Base-by-base conservation (phyloP, 2,888 invertebrate species). In the Drosophila pseudotalamancana region DNA sequence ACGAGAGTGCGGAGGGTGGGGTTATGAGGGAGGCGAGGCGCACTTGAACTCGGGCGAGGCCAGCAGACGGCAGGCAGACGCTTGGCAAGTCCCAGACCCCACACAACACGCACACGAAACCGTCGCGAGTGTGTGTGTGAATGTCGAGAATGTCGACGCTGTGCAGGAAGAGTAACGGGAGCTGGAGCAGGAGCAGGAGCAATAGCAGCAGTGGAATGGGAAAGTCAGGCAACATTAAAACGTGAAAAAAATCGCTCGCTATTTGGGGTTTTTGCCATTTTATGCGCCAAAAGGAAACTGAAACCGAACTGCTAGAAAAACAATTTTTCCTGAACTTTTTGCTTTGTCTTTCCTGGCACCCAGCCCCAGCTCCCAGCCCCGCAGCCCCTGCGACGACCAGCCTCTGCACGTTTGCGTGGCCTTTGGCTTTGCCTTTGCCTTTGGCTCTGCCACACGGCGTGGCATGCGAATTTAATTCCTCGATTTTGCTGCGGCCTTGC, bases 401-500 rank as follows among this genome's bases (percentile, higher is more conserved):
- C 69, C 49, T 14, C 8, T 29, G 43, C 53, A 53, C 50, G 81
- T 66, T 66, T 73, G 76, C 74, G 68, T 86, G 83, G 77, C 83
- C 84, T 83, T 76, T 77, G 73, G 77, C 72, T 56, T 43, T 43
- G 59, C 40, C 6, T 43, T 29, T 69, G 75, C 40, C 61, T 48
- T 31, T 62, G 60, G 66, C 72, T 67, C 61, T 64, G 73, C 54
- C 64, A 55, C 72, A 72, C 69, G 80, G 77, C 77, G 72, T 69
- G 51, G 73, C 74, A 77, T 70, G 72, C 76, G 76, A 72, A 80
- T 75, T 78, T 85, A 82, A 85, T 85, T 82, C 69, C 79, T 73
- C 73, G 80, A 77, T 69, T 80, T 68, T 62, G 63, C 69, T 61
- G 66, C 86, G 89, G 87, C 89, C 89, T 89, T 89, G 89, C 73